Conservation (phyloP, 2,888 invertebrate genomes). For the Drosophila mulleri region DNA sequence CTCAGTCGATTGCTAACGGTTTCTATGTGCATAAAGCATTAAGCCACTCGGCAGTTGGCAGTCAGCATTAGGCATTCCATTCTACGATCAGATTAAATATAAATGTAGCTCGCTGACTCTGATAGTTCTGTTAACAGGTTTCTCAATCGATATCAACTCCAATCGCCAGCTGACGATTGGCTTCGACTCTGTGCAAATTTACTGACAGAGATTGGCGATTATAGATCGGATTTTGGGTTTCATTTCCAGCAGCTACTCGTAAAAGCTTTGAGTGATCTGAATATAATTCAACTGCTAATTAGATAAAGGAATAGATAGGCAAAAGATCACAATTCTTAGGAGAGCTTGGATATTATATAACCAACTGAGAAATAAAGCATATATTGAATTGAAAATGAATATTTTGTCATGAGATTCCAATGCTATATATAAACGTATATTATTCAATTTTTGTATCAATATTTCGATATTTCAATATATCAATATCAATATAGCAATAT, state of each 20-base stretch:
- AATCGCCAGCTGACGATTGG: neutral
- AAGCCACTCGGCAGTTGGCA: slow-evolving; percentile 1
- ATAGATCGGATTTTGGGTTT: neutral
- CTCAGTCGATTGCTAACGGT: slow-evolving; percentile 66
- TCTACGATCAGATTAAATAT: slow-evolving; percentile 38
- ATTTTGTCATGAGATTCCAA: neutral
- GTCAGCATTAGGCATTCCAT: slow-evolving; percentile 20
- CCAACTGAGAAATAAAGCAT: neutral
- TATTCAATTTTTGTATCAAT: too few species aligned
- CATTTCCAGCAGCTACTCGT: slow-evolving; percentile 1
- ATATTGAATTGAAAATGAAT: too few species aligned
- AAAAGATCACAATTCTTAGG: neutral
- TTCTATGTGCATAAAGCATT: slow-evolving; percentile 50
- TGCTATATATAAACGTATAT: too few species aligned
- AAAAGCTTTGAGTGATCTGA: neutral
- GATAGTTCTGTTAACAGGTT: slow-evolving; percentile 36
- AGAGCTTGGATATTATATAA: neutral
- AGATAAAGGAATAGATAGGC: neutral
- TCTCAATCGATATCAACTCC: slow-evolving; percentile 11
- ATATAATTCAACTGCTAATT: neutral
- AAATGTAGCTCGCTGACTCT: slow-evolving; percentile 23
- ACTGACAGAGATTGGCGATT: slow-evolving; percentile 9
- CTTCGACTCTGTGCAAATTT: neutral
- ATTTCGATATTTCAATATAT: too few species aligned
- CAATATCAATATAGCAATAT: too few species aligned